A percentile compares a stretch with the other conserved stretches of the same genome.
Evolutionary conservation across 2,797 vertebrate genomes (phyloP).

Genomic region (Lagocephalus sceleratus): DNA sequence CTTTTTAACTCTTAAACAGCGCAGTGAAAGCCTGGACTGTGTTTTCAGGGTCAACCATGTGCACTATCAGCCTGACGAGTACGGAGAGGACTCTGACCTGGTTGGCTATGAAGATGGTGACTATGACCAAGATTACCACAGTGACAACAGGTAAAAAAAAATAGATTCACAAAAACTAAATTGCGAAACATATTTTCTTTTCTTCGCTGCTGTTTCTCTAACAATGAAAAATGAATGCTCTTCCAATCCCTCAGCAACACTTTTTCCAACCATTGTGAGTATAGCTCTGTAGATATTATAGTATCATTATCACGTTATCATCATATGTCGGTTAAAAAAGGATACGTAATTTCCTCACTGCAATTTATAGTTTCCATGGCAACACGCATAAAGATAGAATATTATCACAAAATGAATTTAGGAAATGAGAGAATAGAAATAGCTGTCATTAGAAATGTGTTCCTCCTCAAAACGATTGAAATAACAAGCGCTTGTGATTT

Average conservation of each 20-base stretch:
- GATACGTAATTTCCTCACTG: slow-evolving; percentile 19
- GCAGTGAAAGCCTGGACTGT: slow-evolving; percentile 4
- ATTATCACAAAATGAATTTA: slow-evolving; percentile 12
- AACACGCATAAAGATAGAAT: background rate
- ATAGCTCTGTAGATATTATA: too few species aligned
- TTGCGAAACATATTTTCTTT: background rate
- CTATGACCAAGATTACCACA: slow-evolving; percentile 80
- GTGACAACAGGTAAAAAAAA: slow-evolving; percentile 81
- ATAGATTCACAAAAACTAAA: background rate
- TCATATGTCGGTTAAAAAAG: too few species aligned
- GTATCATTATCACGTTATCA: too few species aligned
- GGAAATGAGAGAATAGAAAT: slow-evolving; percentile 50
- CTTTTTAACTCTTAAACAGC: too few species aligned
- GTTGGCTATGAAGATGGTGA: slow-evolving; percentile 80
- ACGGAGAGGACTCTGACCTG: slow-evolving; percentile 69
- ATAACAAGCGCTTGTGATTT: slow-evolving; percentile 28
- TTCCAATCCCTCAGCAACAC: too few species aligned
- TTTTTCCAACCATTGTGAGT: too few species aligned
- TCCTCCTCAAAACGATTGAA: slow-evolving; percentile 24
- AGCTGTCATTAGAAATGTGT: slow-evolving; percentile 40
- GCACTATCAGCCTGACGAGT: slow-evolving; percentile 74
- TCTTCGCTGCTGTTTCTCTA: background rate
- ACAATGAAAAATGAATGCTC: too few species aligned
- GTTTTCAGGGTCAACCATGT: slow-evolving; percentile 75
- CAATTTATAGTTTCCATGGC: slow-evolving; percentile 25